phyloP scores from a whole-genome alignment of 2,888 invertebrate species.

The Lycaena phlaeas region DNA sequence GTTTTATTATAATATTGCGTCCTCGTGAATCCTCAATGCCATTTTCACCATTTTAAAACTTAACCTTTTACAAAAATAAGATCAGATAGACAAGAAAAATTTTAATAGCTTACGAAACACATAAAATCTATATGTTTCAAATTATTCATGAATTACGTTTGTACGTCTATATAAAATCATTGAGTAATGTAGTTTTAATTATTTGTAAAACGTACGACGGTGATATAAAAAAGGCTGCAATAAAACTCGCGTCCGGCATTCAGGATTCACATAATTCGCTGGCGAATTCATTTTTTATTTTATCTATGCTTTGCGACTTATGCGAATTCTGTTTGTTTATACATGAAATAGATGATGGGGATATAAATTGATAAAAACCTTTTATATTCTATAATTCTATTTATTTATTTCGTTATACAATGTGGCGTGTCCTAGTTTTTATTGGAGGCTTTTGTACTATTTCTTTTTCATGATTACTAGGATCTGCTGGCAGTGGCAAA shows the following conservation, averaged over 20 bases:
- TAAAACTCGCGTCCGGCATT: slow-evolving; percentile 49
- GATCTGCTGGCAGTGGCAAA: no score
- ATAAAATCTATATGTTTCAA: not conserved
- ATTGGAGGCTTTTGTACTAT: no score
- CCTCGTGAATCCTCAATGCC: slow-evolving; percentile 69
- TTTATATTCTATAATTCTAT: no score
- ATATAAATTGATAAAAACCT: no score
- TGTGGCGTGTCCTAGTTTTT: no score
- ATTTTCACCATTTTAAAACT: no score
- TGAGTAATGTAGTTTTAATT: slow-evolving; percentile 7
- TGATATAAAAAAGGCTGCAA: slow-evolving; percentile 37
- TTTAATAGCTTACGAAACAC: slow-evolving; percentile 19
- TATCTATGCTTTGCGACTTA: slow-evolving; percentile 42
- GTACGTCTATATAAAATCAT: not conserved
- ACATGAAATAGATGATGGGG: no score
- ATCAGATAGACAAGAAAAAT: slow-evolving; percentile 12
- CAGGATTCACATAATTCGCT: slow-evolving; percentile 62
- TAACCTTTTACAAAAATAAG: no score
- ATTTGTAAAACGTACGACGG: slow-evolving; percentile 34
- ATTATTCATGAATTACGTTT: not conserved
- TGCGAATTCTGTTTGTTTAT: slow-evolving; percentile 35
- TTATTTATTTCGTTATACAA: no score
- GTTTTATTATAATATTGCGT: slow-evolving; percentile 41
- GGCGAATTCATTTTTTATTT: slow-evolving; percentile 18
- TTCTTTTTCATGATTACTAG: no score